Conservation (phyloP, 2,888 invertebrate species). For the Anorthoa munda region DNA sequence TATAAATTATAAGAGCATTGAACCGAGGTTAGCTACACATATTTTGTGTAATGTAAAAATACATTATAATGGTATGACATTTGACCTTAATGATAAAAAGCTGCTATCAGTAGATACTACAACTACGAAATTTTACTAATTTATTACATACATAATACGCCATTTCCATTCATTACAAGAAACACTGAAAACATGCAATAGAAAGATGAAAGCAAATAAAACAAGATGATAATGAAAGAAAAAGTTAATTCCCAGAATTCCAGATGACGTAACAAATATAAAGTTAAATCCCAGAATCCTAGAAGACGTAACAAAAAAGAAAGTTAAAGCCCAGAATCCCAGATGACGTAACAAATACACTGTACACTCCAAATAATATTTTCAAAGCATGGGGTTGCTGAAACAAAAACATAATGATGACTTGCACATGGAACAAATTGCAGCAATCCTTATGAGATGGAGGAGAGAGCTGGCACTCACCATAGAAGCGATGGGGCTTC, state of each 20-base stretch:
- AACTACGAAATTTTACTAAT: conserved; percentile 32
- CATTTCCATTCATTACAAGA: conserved; percentile 46
- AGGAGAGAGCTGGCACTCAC: conserved; percentile 79
- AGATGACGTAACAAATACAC: conserved; percentile 65
- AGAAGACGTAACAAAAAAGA: conserved; percentile 63
- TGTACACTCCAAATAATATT: conserved; percentile 69
- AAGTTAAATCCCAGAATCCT: conserved; percentile 60
- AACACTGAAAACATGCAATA: conserved; percentile 64
- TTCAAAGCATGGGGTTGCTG: conserved; percentile 81
- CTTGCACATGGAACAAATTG: conserved; percentile 64
- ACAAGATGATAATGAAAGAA: conserved; percentile 65
- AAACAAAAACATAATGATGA: conserved; percentile 81
- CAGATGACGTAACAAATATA: conserved; percentile 63
- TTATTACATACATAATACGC: conserved; percentile 40
- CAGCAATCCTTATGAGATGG: conserved; percentile 59
- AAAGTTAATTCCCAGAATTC: conserved; percentile 61
- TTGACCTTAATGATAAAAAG: conserved; percentile 54
- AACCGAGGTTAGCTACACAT: conserved; percentile 67
- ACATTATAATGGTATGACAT: conserved; percentile 32
- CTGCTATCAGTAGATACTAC: conserved; percentile 38
- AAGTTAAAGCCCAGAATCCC: conserved; percentile 59
- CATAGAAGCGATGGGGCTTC: conserved; percentile 89
- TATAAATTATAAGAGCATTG: conserved; percentile 71
- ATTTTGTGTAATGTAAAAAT: conserved; percentile 21
- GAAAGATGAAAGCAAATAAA: conserved; percentile 63